phyloP scores from a whole-genome alignment of 2,113 vertebrate species.

The Ptychochromis oligacanthus region DNA sequence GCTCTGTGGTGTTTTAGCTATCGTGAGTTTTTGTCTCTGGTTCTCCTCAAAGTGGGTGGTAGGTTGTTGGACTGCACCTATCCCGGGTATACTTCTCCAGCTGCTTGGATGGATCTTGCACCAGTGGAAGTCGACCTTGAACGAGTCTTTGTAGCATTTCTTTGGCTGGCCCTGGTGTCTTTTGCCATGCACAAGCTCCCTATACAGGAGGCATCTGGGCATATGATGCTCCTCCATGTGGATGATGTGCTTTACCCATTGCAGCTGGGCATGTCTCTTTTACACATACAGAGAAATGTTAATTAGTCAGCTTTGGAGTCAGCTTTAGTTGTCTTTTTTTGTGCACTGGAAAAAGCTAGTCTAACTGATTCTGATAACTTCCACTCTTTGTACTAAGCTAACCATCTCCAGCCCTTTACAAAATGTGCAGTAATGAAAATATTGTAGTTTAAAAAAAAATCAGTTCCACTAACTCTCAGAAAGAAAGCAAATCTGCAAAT shows the following conservation, averaged over 20 bases:
- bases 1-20: background rate
- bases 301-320: background rate
- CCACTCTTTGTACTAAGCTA: background rate
- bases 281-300: background rate
- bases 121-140: background rate
- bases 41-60: background rate
- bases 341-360: background rate
- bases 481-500: too few relatives aligned
- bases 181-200: background rate
- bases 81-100: background rate
- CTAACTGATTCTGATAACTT: too few relatives aligned
- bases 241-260: background rate
- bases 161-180: background rate
- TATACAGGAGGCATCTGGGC: background rate
- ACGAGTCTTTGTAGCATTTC: background rate
- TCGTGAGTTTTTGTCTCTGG: background rate
- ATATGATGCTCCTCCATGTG: background rate
- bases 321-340: too few relatives aligned
- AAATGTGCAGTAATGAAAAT: background rate
- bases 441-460: background rate
- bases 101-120: background rate
- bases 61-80: background rate
- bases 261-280: background rate
- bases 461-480: background rate
- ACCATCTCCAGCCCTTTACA: background rate